Conservation (phyloP, 2,797 vertebrate species). For the Xenopus petersii region DNA sequence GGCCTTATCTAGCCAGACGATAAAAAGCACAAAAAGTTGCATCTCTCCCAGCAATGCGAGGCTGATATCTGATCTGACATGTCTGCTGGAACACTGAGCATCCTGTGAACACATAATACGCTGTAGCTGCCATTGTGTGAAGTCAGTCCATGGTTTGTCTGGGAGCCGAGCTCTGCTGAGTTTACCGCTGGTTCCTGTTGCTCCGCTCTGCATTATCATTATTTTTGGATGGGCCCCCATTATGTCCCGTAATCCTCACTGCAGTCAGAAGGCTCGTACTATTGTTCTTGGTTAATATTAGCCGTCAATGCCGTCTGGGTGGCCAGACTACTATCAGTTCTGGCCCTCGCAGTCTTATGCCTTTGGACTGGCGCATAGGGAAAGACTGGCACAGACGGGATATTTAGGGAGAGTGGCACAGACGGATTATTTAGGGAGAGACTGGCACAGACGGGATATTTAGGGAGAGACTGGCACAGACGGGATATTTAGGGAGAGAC, state of each 20-base stretch:
- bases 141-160: constrained; percentile 71
- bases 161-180: constrained; percentile 84
- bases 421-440: too few species aligned
- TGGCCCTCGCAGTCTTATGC: too few species aligned
- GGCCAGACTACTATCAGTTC: constrained; percentile 68
- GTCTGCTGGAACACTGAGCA: constrained; percentile 62
- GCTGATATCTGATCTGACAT: constrained; percentile 57
- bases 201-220: constrained; percentile 82
- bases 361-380: too few species aligned
- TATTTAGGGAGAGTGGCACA: too few species aligned
- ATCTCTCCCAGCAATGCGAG: constrained; percentile 61
- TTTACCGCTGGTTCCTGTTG: constrained; percentile 91
- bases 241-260: constrained; percentile 93
- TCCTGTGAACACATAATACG: constrained; percentile 70
- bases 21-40: constrained; percentile 51
- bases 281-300: constrained; percentile 87
- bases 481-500: too few species aligned
- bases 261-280: constrained; percentile 79
- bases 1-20: constrained; percentile 56
- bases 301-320: constrained; percentile 75
- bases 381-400: too few species aligned
- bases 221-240: constrained; percentile 85
- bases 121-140: constrained; percentile 75
- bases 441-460: too few species aligned
- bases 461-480: too few species aligned